These are phyloP conservation scores for Notocelia uddmanniana DNA, from an alignment of 2,888 invertebrate species.

Conservation along the genomic window DNA sequence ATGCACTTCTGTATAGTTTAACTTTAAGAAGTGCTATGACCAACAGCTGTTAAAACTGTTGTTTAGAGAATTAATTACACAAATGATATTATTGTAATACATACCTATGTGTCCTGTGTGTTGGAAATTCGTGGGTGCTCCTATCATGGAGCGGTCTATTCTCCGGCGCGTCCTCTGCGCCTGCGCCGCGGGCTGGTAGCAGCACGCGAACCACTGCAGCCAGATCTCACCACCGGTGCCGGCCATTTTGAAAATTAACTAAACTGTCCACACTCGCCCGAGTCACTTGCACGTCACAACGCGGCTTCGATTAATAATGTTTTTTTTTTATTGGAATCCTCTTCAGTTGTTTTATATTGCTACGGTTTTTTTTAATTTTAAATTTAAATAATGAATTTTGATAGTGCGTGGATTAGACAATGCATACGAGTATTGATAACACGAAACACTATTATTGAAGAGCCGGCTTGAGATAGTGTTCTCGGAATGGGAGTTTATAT, in stretches of 20 bases:
- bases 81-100: constrained; percentile 44
- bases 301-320: constrained; percentile 52
- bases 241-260: constrained; percentile 81
- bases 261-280: constrained; percentile 59
- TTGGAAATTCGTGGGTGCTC: constrained; percentile 97
- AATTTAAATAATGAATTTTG: constrained; percentile 5
- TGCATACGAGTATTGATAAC: constrained; percentile 54
- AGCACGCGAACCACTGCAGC: constrained; percentile 97
- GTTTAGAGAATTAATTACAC: too few species aligned
- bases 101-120: constrained; percentile 92
- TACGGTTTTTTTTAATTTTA: not conserved
- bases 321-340: constrained; percentile 43
- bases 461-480: constrained; percentile 51
- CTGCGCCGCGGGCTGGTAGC: constrained; percentile 93
- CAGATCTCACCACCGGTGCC: constrained; percentile 93
- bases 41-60: too few species aligned
- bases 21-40: too few species aligned
- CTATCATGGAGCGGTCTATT: constrained; percentile 97
- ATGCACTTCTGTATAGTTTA: too few species aligned
- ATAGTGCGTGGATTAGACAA: constrained; percentile 45
- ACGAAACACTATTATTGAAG: constrained; percentile 56
- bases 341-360: constrained; percentile 12
- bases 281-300: constrained; percentile 53
- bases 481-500: constrained; percentile 51
- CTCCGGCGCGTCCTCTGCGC: constrained; percentile 90